phyloP scores from a whole-genome alignment of 2,888 invertebrate genomes.

The Ryuthela nishihirai region DNA sequence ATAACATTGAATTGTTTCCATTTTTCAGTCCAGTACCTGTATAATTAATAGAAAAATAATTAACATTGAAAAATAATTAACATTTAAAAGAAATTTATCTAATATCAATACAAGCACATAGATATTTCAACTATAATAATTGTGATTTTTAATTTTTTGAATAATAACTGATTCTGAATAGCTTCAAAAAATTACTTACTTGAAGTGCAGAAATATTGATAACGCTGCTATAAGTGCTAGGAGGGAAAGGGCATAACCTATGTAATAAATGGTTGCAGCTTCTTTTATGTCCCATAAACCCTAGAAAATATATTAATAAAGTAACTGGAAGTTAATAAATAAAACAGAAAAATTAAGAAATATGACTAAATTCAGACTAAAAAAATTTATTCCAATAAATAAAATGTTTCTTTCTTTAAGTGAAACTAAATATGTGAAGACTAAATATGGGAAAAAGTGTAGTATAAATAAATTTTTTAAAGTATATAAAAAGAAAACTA shows the following conservation, averaged over 20 bases:
- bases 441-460: too few relatives aligned
- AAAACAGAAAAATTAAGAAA: neutral
- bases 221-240: conserved; percentile 76
- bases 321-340: conserved; percentile 2
- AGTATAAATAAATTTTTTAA: too few relatives aligned
- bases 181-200: conserved; percentile 73
- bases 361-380: neutral
- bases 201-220: conserved; percentile 81
- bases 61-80: neutral
- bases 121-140: neutral
- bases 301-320: conserved; percentile 1
- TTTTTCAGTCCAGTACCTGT: too few relatives aligned
- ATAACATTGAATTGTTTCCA: too few relatives aligned
- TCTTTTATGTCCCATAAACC: conserved; percentile 46
- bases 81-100: neutral
- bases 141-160: neutral
- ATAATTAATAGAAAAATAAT: too few relatives aligned
- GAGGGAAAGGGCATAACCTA: conserved; percentile 78
- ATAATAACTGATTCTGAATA: neutral
- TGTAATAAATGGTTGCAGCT: conserved; percentile 63
- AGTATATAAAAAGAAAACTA: too few relatives aligned
- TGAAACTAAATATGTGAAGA: too few relatives aligned
- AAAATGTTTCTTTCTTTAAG: too few relatives aligned
- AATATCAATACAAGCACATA: neutral
- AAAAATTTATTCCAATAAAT: too few relatives aligned